These are phyloP conservation scores for Trogon surrucura DNA, from an alignment of 2,113 vertebrate genomes.

Conservation along the genomic window DNA sequence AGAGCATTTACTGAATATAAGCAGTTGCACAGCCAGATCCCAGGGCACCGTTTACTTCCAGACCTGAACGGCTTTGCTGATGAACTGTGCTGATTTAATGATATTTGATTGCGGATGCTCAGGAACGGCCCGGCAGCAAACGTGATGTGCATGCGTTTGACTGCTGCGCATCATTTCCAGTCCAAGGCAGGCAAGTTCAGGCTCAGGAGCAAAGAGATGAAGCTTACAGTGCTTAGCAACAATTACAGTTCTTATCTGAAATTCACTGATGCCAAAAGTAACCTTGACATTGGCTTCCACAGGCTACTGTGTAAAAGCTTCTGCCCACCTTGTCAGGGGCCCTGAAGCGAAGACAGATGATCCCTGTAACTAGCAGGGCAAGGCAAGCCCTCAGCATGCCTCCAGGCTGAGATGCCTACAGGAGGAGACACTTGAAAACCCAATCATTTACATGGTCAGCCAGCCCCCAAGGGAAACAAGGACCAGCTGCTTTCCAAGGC, in stretches of 20 bases:
- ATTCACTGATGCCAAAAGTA: neutral
- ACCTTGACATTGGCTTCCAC: neutral
- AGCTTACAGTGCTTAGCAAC: neutral
- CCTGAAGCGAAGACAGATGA: neutral
- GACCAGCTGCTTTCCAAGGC: neutral
- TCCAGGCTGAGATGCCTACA: neutral
- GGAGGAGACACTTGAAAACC: neutral
- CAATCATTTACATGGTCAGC: rapidly evolving
- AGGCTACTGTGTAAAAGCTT: neutral
- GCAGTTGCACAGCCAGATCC: neutral
- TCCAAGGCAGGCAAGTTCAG: neutral
- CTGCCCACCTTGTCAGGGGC: neutral
- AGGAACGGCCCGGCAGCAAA: neutral
- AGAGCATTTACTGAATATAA: neutral
- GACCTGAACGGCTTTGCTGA: neutral
- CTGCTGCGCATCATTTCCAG: neutral
- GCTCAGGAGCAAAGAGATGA: neutral
- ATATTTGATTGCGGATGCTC: neutral
- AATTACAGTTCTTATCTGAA: neutral
- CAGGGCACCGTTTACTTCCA: neutral
- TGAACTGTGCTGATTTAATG: neutral
- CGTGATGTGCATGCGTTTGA: rapidly evolving
- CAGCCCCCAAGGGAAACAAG: neutral
- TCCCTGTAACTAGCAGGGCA: rapidly evolving
- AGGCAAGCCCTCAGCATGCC: neutral